Evolutionary conservation across 2,888 invertebrate genomes (phyloP).

Genomic region (Mimumesa dahlbomi): DNA sequence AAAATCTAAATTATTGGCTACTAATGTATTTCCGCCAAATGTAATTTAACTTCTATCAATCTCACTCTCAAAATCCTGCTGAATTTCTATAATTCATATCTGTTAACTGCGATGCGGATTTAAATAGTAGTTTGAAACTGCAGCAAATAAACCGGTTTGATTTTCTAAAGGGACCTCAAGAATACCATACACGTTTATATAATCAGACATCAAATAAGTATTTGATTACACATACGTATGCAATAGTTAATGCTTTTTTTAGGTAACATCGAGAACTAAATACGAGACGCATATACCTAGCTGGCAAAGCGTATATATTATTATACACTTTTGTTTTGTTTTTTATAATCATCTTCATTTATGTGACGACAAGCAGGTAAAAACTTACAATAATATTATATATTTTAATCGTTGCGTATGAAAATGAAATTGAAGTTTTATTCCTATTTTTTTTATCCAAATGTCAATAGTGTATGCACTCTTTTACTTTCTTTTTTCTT

Average conservation of each 20-base stretch:
- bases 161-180: constrained; percentile 18
- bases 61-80: constrained; percentile 11
- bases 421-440: neutral
- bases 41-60: neutral
- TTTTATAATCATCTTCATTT: constrained; percentile 86
- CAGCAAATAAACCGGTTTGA: constrained; percentile 44
- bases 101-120: constrained; percentile 1
- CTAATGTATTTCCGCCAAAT: neutral
- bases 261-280: constrained; percentile 85
- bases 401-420: neutral
- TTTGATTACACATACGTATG: neutral
- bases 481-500: no score
- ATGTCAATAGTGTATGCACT: no score
- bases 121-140: constrained; percentile 8
- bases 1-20: neutral
- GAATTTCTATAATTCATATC: constrained; percentile 31
- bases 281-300: constrained; percentile 85
- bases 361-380: constrained; percentile 75
- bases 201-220: neutral
- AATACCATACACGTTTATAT: neutral
- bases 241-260: constrained; percentile 53
- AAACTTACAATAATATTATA: neutral
- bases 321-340: constrained; percentile 85
- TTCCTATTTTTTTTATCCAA: no score
- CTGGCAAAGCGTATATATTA: constrained; percentile 86